phyloP scores from a whole-genome alignment of 2,888 invertebrate species.

The Acrobasis consociella region DNA sequence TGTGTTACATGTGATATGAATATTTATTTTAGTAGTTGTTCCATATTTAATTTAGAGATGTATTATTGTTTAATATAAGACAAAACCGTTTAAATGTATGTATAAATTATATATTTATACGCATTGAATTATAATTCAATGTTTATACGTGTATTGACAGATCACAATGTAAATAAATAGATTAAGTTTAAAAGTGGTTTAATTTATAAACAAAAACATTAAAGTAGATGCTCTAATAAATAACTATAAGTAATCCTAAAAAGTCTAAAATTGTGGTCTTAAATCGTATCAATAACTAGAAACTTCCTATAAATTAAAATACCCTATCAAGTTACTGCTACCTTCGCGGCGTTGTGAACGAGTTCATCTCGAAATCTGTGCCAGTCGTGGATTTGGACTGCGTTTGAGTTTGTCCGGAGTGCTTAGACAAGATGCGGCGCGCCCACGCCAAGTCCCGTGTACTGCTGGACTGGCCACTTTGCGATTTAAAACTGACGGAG shows the following conservation, averaged over 20 bases:
- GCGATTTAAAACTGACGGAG: conserved; percentile 54
- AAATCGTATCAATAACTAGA: conserved; percentile 20
- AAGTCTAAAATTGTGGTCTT: conserved; percentile 20
- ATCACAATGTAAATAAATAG: conserved; percentile 20
- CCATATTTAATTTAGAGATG: conserved; percentile 37
- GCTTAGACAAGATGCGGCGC: conserved; percentile 53
- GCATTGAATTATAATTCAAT: no score
- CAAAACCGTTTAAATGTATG: conserved; percentile 28
- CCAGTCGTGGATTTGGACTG: conserved; percentile 42
- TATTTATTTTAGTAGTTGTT: conserved; percentile 48
- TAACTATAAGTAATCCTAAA: conserved; percentile 17
- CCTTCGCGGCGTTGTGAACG: conserved; percentile 52
- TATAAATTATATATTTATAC: not conserved
- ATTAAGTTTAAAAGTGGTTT: not conserved
- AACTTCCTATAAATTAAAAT: conserved; percentile 46
- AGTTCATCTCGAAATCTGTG: conserved; percentile 53
- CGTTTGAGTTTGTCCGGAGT: conserved; percentile 32
- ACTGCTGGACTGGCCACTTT: conserved; percentile 43
- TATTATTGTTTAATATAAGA: conserved; percentile 35
- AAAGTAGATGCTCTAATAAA: not conserved
- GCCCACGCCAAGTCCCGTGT: conserved; percentile 65
- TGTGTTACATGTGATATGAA: conserved; percentile 61
- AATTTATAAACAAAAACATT: conserved; percentile 1
- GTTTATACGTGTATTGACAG: conserved; percentile 10
- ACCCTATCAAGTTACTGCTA: conserved; percentile 43